Base-by-base conservation (phyloP, 2,888 invertebrate genomes). In the Zelleria hepariella region DNA sequence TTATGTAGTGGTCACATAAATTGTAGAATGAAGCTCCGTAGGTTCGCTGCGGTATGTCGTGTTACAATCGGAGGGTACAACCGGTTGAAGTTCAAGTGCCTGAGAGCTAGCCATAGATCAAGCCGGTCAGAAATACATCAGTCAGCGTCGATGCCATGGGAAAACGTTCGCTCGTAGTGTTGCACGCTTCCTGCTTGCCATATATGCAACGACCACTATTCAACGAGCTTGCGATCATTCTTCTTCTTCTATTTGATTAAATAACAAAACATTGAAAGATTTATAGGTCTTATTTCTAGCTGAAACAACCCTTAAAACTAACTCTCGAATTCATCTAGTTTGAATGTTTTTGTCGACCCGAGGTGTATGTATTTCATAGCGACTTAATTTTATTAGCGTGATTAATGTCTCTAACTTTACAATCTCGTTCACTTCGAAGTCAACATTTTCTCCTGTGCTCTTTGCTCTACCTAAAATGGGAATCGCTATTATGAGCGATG, bases 11-110 rank as follows among this genome's bases (percentile, higher is more conserved):
- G 55, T 55, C 55, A 42, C 20, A 55, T 42, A 32, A 55, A 55
- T 32, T 7, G 55, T 61, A 58, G 59, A 63, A 65, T 63, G 63
- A 66, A 67, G 67, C 68, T 66, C 59, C 60, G 63, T 63, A 15
- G 32, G 21, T 52, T 10, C 55, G 58, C 66, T 65, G 68, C 66
- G 63, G 67, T 71, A 70, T 66, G 32, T 42, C 32, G 32, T 42
- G 73, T 73, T 70, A 71, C 67, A 69, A 68, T 69, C 68, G 67
- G 70, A 71, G 64, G 57, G 66, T 68, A 68, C 67, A 66, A 65
- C 68, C 69, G 67, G 80, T 83, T 82, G 77, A 80, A 79, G 83
- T 77, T 74, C 75, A 80, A 76, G 79, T 80, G 80, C 79, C 53
- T 21, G 51, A 74, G 67, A 75, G 72, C 65, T 64, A 59, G 62